Evolutionary conservation across 2,113 vertebrate genomes (phyloP).

Genomic region (Hiodon alosoides): DNA sequence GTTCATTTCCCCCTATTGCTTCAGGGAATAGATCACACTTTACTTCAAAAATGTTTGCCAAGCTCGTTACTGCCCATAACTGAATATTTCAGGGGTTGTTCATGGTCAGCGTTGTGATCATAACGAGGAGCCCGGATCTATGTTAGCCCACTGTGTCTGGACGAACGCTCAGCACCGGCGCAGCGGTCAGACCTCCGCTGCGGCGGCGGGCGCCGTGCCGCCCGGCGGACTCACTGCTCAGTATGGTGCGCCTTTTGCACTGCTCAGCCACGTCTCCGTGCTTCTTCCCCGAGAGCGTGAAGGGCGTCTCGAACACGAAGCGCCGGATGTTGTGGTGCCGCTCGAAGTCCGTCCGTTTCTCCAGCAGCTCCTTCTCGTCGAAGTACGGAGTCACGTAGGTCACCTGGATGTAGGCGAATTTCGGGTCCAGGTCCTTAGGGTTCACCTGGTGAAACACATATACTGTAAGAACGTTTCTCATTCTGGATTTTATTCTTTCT

Average conservation of each 20-base stretch:
- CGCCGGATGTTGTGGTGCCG: conserved; percentile 91
- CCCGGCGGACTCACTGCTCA: conserved; percentile 75
- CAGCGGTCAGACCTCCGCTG: too few species aligned
- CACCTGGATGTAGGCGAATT: conserved; percentile 95
- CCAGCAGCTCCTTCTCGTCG: conserved; percentile 86
- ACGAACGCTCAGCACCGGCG: too few species aligned
- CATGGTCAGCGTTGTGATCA: too few species aligned
- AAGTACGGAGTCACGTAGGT: conserved; percentile 92
- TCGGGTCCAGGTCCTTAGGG: conserved; percentile 89
- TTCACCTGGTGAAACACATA: conserved; percentile 71
- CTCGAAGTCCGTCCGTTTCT: conserved; percentile 89
- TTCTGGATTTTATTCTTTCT: not conserved
- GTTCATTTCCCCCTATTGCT: too few species aligned
- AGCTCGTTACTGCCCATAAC: too few species aligned
- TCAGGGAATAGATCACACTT: too few species aligned
- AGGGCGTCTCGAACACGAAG: conserved; percentile 95
- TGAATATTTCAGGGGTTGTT: too few species aligned
- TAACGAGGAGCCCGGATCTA: too few species aligned
- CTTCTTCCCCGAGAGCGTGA: conserved; percentile 90
- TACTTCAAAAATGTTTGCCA: too few species aligned
- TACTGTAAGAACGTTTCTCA: not conserved
- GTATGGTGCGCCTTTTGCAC: conserved; percentile 88
- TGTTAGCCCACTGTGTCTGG: too few species aligned
- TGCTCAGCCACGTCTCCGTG: conserved; percentile 93
- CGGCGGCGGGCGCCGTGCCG: not conserved